Percentiles rank a stretch among this genome's conserved stretches.
phyloP scores from a whole-genome alignment of 2,797 vertebrate genomes.

The Tokudaia muenninki region DNA sequence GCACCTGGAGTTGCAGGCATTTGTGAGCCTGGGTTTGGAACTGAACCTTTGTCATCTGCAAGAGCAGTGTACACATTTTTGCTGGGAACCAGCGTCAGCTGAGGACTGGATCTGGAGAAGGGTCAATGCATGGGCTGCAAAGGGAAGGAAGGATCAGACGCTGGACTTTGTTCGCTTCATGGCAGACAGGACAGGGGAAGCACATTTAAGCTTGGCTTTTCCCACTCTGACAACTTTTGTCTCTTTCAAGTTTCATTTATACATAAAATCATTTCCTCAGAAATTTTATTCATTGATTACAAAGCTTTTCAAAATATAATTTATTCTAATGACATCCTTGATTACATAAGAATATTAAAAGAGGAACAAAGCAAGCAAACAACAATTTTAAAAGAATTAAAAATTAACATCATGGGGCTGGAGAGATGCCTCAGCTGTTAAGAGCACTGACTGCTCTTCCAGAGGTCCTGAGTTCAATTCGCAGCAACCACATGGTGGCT shows the following conservation, averaged over 20 bases:
- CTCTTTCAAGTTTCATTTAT: neutral
- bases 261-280: neutral
- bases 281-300: neutral
- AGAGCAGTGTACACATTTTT: neutral
- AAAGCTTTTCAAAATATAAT: neutral
- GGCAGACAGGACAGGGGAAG: neutral
- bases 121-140: too few relatives aligned
- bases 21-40: neutral
- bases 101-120: too few relatives aligned
- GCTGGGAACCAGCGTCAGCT: too few relatives aligned
- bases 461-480: too few relatives aligned
- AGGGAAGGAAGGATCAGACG: too few relatives aligned
- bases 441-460: too few relatives aligned
- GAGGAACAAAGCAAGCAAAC: neutral
- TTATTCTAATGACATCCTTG: neutral
- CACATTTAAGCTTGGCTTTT: neutral
- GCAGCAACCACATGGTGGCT: too few relatives aligned
- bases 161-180: accelerated
- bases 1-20: neutral
- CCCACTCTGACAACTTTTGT: neutral
- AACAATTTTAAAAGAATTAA: neutral
- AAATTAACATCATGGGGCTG: too few relatives aligned
- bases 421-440: too few relatives aligned
- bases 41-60: neutral
- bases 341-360: neutral